Evolutionary conservation across 1,140 invertebrate species (phyloP).

Genomic region (Gonatopus flavifemur): DNA sequence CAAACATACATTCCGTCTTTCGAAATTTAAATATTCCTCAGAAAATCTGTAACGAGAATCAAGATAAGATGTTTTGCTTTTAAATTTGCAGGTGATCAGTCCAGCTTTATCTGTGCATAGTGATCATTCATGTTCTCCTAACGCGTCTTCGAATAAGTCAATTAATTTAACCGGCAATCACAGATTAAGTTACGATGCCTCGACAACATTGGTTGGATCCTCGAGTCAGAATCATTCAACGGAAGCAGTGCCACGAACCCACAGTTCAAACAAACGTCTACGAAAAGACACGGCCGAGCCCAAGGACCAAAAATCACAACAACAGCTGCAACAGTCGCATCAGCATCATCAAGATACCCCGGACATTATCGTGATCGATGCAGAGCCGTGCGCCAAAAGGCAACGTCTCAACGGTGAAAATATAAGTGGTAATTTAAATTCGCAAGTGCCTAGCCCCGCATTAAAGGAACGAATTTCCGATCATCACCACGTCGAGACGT

Average conservation of each 20-base stretch:
- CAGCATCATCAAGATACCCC: slow-evolving; percentile 12
- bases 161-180: slow-evolving; percentile 40
- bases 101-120: slow-evolving; percentile 48
- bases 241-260: slow-evolving; percentile 62
- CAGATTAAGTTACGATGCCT: slow-evolving; percentile 36
- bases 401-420: slow-evolving; percentile 54
- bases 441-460: slow-evolving; percentile 56
- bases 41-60: too few relatives aligned
- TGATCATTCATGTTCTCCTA: slow-evolving; percentile 52
- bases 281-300: slow-evolving; percentile 60
- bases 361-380: slow-evolving; percentile 13
- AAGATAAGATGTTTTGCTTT: not conserved
- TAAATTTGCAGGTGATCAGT: slow-evolving; percentile 43
- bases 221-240: slow-evolving; percentile 47
- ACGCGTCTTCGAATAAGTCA: slow-evolving; percentile 42
- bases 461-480: slow-evolving; percentile 30
- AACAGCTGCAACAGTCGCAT: not conserved
- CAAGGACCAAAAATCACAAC: slow-evolving; percentile 16
- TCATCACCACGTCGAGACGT: slow-evolving; percentile 27
- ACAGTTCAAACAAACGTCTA: slow-evolving; percentile 65
- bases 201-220: slow-evolving; percentile 31
- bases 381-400: slow-evolving; percentile 39
- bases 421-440: slow-evolving; percentile 44
- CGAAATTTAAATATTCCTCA: too few relatives aligned
- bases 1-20: too few relatives aligned